Conservation (phyloP, 2,113 vertebrate genomes). For the Caranx melampygus region DNA sequence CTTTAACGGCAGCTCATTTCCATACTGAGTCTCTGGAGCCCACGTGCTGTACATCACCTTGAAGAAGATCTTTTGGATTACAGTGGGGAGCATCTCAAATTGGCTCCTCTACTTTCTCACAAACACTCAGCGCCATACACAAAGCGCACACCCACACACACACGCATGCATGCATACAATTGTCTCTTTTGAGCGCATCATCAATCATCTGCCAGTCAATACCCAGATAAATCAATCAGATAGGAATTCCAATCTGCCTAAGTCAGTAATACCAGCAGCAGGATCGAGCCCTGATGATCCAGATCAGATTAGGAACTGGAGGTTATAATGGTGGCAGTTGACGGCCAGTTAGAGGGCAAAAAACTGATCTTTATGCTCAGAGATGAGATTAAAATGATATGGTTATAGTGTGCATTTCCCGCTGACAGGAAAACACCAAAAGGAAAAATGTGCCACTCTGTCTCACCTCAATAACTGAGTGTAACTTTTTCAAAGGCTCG, state of each 20-base stretch:
- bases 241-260: constrained; percentile 68
- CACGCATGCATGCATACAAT: neutral
- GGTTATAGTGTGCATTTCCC: neutral
- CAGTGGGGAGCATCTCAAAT: constrained; percentile 1
- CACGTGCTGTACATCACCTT: constrained; percentile 17
- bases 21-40: constrained; percentile 34
- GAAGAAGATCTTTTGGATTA: constrained; percentile 24
- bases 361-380: constrained; percentile 11
- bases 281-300: constrained; percentile 39
- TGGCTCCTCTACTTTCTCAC: constrained; percentile 41
- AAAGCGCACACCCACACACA: constrained; percentile 14
- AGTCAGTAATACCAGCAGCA: constrained; percentile 55
- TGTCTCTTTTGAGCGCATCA: constrained; percentile 21
- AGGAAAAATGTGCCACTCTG: neutral
- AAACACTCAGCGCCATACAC: constrained; percentile 13
- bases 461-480: neutral
- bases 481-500: too few relatives aligned
- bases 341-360: constrained; percentile 24
- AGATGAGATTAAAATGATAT: constrained; percentile 18
- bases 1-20: constrained; percentile 42
- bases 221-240: constrained; percentile 73
- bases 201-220: constrained; percentile 67
- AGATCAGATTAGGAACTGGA: constrained; percentile 40
- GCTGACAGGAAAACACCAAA: constrained; percentile 1
- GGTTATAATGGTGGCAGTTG: constrained; percentile 7